Base-by-base conservation (phyloP, 2,797 vertebrate species). In the Rousettus madagascariensis region DNA sequence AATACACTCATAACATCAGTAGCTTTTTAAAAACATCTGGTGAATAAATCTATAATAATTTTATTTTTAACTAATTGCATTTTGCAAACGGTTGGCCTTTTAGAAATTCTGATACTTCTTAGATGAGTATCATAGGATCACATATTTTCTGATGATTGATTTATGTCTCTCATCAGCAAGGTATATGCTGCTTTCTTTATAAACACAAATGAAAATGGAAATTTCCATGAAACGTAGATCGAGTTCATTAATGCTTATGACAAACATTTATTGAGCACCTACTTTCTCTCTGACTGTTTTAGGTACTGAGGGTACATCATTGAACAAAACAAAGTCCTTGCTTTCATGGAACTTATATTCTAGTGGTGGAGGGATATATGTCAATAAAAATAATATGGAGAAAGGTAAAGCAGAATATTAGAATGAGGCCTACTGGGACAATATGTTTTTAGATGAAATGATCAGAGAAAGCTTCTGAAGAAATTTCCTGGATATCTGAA, bases 91-190 rank as follows among this genome's bases (percentile, higher is more conserved):
- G 22, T 63, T 84, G 24, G 20, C 36, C 43, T 97, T 9, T 84
- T 95, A 85, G n/a, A 95, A 83, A 78, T 86, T 96, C 20, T 90
- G 17, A 66, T 94, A 86, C 49, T 82, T 92, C 17, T 69, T 95
- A 46, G 24, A 36, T 79, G 43, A 78, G 22, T 80, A 66, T 77
- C 41, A 68, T 59, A 84, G 75, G 63, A 55, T 63, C 72, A 84
- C 28, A 66, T 30, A 24, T 85, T 95, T 96, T 85, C 46, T 43
- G 46, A 77, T 91, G 74, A 61, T 93, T 91, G 33, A 22, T 61
- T 90, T 92, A 22, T 91, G 33, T 17, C 43, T 77, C 8, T 90
- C 5, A 77, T 66, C 61, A 88, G 28, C 53, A 85, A 69, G 41
- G 11, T 92, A 49, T 68, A 72, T 4, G 17, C 59, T 92, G 12